Base-by-base conservation (phyloP, 2,113 vertebrate genomes). In the Columba livia region DNA sequence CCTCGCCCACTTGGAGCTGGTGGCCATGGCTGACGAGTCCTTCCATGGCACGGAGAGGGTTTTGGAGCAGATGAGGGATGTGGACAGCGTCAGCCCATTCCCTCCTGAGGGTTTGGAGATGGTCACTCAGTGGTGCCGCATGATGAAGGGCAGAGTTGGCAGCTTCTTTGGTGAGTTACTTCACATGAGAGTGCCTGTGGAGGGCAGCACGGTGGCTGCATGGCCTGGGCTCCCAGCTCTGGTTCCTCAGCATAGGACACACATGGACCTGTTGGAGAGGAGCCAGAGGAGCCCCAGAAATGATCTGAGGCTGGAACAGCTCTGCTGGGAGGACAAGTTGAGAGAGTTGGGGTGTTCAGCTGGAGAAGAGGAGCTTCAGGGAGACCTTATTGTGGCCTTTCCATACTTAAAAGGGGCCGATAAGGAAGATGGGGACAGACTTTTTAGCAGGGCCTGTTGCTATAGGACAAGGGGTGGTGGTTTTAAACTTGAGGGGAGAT, bases 51-150 rank as follows among this genome's bases (percentile, higher is more conserved):
- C 98, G 0, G 98, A 99, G 64, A 97, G 8, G 14, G 98, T 99
- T 50, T 79, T 98, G 64, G 98, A 99, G 95, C 99, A 99, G 96
- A 98, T 99, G 97, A 98, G 96, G 90, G 98, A 99, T 90, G 86
- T 99, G 44, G 99, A 99, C 28, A 51, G 95, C 1, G 85, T 98
- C 94, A 99, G 99, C 93, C 99, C 99, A 0, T 99, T 99, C 74
- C 99, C 99, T 7, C 42, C 98, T 2, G 99, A 99, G 32, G 99
- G 99, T 51, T 97, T 99, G 61, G 98, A 98, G 56, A 98, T 99
- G 94, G 98, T 98, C 79, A 98, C 99, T 40, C 99, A 99, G 95
- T 99, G 99, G 99, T 99, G 99, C 93, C 99, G 99, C 6, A 98
- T 99, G 92, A 96, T 99, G 88, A 98, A 98, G 80, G 99, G 99